Evolutionary conservation across 2,797 vertebrate species (phyloP).

Genomic region (Acipenser ruthenus): DNA sequence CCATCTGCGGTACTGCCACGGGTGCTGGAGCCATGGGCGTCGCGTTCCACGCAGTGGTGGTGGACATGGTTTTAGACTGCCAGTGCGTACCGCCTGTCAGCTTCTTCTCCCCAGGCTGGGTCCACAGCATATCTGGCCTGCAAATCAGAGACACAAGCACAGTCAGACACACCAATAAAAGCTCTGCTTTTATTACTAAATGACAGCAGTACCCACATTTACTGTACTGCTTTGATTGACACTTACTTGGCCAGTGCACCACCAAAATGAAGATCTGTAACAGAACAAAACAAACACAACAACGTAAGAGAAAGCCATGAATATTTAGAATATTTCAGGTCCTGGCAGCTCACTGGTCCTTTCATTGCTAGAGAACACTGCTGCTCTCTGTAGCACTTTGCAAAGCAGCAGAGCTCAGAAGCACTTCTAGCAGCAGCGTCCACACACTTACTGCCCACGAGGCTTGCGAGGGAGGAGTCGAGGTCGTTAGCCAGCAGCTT

Average conservation of each 20-base stretch:
- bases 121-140: constrained; percentile 76
- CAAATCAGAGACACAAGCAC: constrained; percentile 6
- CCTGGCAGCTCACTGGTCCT: not conserved
- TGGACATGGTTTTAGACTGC: constrained; percentile 72
- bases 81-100: constrained; percentile 67
- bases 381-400: constrained; percentile 4
- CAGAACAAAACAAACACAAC: constrained; percentile 17
- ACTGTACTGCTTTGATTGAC: constrained; percentile 4
- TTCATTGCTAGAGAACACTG: not conserved
- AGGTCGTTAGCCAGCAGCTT: constrained; percentile 75
- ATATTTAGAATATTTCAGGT: not conserved
- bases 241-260: constrained; percentile 77
- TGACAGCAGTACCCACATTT: no score
- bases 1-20: constrained; percentile 70
- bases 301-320: constrained; percentile 14
- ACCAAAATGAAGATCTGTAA: constrained; percentile 79
- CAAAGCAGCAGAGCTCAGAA: constrained; percentile 3
- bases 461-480: constrained; percentile 77
- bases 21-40: constrained; percentile 61
- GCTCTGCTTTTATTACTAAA: not conserved
- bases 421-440: not conserved
- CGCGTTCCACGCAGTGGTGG: constrained; percentile 61
- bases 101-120: constrained; percentile 65
- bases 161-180: not conserved
- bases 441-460: constrained; percentile 76